A percentile compares a stretch with the other conserved stretches of the same genome.
These are phyloP conservation scores for Acanthopagrus latus DNA, from an alignment of 2,797 vertebrate species.

Conservation along the genomic window DNA sequence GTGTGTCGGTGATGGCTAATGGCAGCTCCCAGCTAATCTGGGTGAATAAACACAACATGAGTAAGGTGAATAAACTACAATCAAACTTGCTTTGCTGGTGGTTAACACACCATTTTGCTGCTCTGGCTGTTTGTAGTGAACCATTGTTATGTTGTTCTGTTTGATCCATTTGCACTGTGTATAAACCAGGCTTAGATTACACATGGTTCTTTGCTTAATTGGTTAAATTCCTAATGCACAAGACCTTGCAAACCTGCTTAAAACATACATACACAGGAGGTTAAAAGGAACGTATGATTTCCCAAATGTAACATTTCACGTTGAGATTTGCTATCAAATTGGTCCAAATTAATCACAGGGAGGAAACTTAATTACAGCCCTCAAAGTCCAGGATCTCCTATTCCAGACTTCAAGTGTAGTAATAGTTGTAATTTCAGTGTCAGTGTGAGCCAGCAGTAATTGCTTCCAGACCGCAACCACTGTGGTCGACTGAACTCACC, in stretches of 20 bases:
- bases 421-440: constrained; percentile 53
- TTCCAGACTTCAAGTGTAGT: constrained; percentile 31
- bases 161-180: background rate
- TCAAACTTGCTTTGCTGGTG: too few species aligned
- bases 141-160: background rate
- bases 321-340: constrained; percentile 29
- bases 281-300: background rate
- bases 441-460: constrained; percentile 54
- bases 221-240: constrained; percentile 3
- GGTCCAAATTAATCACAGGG: constrained; percentile 27
- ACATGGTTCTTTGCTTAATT: background rate
- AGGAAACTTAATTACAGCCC: constrained; percentile 11
- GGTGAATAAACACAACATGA: too few species aligned
- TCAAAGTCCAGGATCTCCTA: constrained; percentile 26
- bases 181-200: constrained; percentile 9
- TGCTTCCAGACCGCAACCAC: constrained; percentile 60
- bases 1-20: too few species aligned
- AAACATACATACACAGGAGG: background rate
- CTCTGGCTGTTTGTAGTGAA: background rate
- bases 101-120: too few species aligned
- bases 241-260: background rate
- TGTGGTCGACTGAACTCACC: constrained; percentile 45
- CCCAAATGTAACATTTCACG: constrained; percentile 13
- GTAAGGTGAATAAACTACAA: too few species aligned
- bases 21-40: too few species aligned